Evolutionary conservation across 2,797 vertebrate genomes (phyloP), one percentile per base, ranked within the genome.

Genomic region (Hippoglossus hippoglossus): DNA sequence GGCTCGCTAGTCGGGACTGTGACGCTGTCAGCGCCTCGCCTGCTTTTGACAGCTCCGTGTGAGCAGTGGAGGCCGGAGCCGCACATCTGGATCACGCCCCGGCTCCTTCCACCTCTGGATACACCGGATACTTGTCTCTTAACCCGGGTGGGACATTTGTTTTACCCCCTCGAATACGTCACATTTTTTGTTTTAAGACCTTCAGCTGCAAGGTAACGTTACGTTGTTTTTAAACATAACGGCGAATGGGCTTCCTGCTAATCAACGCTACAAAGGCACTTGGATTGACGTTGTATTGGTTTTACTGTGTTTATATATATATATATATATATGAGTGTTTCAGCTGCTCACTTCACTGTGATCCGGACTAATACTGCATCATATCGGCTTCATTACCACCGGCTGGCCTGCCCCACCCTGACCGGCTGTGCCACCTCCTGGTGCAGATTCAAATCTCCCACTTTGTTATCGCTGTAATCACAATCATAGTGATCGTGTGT

Each of bases 21-120:
- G 87, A 86, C 89, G 90, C 89, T 91, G 90, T 90, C 89, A 88
- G 25, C 73, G 83, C 79, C 84, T 89, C 78, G 85, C 47, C 77
- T 77, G 83, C 7, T 69, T 87, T 77, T 90, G 91, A 92, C 91
- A 93, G 89, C 81, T 92, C 84, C 31, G 0, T 83, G 7, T 47
- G 22, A 79, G 50, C 55, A 62, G 24, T 16, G 51, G 77, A 77
- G 82, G 84, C 85, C 86, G 16, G 26, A 77, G 41, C 64, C 63
- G 16, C 53, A 24, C 44, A 46, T 46, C 44, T 46, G 44, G 15
- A 16, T 16, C 16, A 0, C 5, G 4, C 44, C 18, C 44, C 44
- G 44, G 44, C 44, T 46, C 6, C 6, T 0, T 8, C 15, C 18
- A 19, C 15, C 44, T 6, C 44, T 16, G 15, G 6, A 19, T 1